A percentile compares a stretch with the other conserved stretches of the same genome.
Conservation (phyloP, 1,140 invertebrate genomes). For the Philopotamus ludificatus region DNA sequence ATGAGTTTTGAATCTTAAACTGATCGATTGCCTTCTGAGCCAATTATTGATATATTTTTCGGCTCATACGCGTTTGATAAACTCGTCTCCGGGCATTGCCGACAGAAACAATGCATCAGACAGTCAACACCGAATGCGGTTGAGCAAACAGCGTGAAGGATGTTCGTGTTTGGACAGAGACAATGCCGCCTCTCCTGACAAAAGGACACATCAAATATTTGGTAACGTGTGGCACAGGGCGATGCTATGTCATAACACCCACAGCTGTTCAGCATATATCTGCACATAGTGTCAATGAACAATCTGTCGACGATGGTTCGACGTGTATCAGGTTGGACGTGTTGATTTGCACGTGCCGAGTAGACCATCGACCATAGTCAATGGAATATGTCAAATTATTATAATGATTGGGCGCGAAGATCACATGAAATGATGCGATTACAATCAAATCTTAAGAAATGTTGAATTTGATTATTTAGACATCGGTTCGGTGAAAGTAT, state of each 20-base stretch:
- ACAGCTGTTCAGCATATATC: too few relatives aligned
- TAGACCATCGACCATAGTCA: neutral
- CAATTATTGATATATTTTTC: too few relatives aligned
- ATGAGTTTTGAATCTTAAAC: too few relatives aligned
- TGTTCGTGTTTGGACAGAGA: constrained; percentile 7
- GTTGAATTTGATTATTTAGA: too few relatives aligned
- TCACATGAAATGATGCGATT: too few relatives aligned
- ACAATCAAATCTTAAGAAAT: too few relatives aligned
- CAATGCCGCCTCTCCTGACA: neutral
- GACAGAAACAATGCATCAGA: neutral
- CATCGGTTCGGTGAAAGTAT: too few relatives aligned
- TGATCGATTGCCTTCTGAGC: too few relatives aligned
- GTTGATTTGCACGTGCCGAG: neutral
- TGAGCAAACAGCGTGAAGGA: constrained; percentile 7
- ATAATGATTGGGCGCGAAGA: neutral
- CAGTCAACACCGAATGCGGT: neutral
- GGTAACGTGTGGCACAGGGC: neutral
- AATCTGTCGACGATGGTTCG: neutral
- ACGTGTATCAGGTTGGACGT: neutral
- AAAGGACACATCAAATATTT: constrained; percentile 21
- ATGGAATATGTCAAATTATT: neutral
- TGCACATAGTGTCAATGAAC: neutral
- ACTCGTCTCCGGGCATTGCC: neutral
- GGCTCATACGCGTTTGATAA: neutral
- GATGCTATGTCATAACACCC: too few relatives aligned